Conservation (phyloP, 2,797 vertebrate species). For the Microhierax caerulescens region DNA sequence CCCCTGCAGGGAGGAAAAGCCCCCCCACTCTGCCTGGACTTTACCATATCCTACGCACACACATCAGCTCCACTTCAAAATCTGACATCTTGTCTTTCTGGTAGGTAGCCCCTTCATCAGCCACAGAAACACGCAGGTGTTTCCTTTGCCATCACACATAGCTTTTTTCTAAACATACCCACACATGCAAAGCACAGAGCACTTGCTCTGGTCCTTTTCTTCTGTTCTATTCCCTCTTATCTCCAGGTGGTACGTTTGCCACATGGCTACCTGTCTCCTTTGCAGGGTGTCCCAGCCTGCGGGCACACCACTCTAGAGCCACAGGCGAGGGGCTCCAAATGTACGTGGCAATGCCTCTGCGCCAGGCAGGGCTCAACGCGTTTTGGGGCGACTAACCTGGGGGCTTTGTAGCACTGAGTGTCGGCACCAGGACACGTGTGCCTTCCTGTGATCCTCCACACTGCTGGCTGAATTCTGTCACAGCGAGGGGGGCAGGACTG, state of each 20-base stretch:
- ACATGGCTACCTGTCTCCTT: background rate
- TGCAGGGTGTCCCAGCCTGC: background rate
- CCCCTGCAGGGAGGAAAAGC: background rate
- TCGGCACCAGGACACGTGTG: background rate
- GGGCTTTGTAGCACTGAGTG: background rate
- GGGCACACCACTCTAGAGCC: background rate
- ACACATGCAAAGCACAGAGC: background rate
- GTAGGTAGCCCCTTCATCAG: background rate
- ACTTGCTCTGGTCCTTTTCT: background rate
- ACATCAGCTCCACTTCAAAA: background rate
- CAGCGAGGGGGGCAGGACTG: background rate
- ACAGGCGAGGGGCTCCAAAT: background rate
- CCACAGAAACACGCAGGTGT: slow-evolving; percentile 3
- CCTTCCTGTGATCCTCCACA: background rate
- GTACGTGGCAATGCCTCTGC: background rate
- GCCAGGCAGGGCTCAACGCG: background rate
- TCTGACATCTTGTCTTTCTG: background rate
- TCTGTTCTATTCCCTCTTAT: background rate
- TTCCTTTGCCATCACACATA: background rate
- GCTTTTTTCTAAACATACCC: background rate
- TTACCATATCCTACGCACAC: background rate
- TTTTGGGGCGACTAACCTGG: background rate
- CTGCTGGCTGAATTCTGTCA: background rate
- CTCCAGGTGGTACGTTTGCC: background rate
- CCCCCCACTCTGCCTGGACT: background rate